phyloP scores from a whole-genome alignment of 2,888 invertebrate species.

The Tipula confusa region DNA sequence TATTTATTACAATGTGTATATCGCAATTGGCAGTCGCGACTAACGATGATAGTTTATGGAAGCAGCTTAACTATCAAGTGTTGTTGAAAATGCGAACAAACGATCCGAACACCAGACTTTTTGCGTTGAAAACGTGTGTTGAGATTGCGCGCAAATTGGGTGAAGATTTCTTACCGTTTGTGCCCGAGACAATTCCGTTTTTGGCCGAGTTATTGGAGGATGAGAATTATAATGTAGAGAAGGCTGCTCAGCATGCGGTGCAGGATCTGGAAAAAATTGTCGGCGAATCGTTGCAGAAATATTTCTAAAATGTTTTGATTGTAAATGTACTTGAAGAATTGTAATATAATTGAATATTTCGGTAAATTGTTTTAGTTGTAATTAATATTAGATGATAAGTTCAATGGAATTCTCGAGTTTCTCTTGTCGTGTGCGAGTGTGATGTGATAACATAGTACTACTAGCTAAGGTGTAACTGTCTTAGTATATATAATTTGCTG shows the following conservation, averaged over 20 bases:
- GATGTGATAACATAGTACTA: too few relatives aligned
- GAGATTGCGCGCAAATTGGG: conserved; percentile 79
- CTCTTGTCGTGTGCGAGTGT: too few relatives aligned
- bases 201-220: conserved; percentile 90
- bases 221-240: conserved; percentile 76
- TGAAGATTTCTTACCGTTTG: conserved; percentile 79
- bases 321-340: not conserved
- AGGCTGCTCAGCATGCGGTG: conserved; percentile 72
- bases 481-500: too few relatives aligned
- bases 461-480: too few relatives aligned
- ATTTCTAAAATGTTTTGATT: conserved; percentile 66
- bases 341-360: not conserved
- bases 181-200: conserved; percentile 93
- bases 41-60: conserved; percentile 84
- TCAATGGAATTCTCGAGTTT: too few relatives aligned
- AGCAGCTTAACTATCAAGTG: conserved; percentile 84
- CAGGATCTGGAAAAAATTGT: conserved; percentile 79
- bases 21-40: conserved; percentile 77
- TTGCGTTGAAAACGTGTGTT: conserved; percentile 66
- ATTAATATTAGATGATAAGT: too few relatives aligned
- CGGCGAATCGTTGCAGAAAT: conserved; percentile 86
- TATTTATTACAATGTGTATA: conserved; percentile 69
- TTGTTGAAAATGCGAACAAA: conserved; percentile 79
- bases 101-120: conserved; percentile 67
- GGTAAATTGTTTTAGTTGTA: not conserved